Percentiles rank a stretch among this genome's conserved stretches.
These are phyloP conservation scores for Peromyscus eremicus DNA, from an alignment of 2,797 vertebrate species.

Conservation along the genomic window DNA sequence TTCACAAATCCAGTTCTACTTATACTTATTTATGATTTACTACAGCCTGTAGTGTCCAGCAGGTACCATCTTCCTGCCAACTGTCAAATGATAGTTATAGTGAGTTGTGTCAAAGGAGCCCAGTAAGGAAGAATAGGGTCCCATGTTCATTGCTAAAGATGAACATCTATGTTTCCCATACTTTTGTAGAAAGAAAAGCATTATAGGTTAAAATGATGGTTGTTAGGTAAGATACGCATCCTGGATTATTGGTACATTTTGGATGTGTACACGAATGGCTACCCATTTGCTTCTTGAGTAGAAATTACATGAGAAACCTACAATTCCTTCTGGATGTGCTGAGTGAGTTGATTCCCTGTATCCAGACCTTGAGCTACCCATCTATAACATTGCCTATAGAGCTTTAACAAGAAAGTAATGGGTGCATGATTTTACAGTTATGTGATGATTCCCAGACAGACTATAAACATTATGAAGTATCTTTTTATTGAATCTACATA, in stretches of 20 bases:
- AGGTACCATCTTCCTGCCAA: constrained; percentile 92
- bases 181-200: neutral
- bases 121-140: constrained; percentile 18
- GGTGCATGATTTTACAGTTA: constrained; percentile 5
- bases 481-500: neutral
- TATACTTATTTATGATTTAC: constrained; percentile 89
- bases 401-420: neutral
- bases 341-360: neutral
- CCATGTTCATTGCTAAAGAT: neutral
- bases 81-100: neutral
- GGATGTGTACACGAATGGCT: neutral
- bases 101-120: neutral
- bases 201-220: neutral
- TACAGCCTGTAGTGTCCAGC: constrained; percentile 82
- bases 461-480: neutral
- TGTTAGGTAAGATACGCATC: neutral
- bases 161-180: neutral
- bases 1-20: constrained; percentile 73
- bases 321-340: neutral
- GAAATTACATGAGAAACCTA: neutral
- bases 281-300: neutral
- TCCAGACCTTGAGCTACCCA: neutral
- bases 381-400: neutral
- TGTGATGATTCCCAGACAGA: constrained; percentile 22
- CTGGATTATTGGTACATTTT: constrained; percentile 1